These are phyloP conservation scores for Cololabis saira DNA, from an alignment of 2,113 vertebrate species.

Conservation along the genomic window DNA sequence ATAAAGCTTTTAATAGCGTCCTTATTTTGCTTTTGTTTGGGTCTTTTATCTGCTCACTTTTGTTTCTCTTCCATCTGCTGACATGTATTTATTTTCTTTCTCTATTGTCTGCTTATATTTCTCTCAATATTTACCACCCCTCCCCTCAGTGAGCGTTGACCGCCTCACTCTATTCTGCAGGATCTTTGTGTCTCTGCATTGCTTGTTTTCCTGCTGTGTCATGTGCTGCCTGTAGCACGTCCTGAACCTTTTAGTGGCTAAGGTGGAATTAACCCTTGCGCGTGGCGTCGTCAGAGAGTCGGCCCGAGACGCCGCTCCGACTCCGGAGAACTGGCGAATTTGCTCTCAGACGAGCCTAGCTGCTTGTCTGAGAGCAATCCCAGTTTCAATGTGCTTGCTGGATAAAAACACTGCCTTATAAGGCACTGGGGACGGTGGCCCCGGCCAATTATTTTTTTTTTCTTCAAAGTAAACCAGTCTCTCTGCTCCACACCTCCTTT, in stretches of 20 bases:
- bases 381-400: constrained; percentile 62
- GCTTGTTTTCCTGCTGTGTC: constrained; percentile 9
- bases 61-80: no score
- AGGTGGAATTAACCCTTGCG: constrained; percentile 12
- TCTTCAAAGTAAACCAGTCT: constrained; percentile 72
- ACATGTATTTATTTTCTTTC: no score
- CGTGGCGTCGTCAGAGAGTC: constrained; percentile 30
- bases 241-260: not conserved
- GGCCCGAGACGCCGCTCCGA: constrained; percentile 43
- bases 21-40: no score
- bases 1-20: no score
- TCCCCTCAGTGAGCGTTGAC: not conserved
- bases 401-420: constrained; percentile 86
- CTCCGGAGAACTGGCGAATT: constrained; percentile 55
- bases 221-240: not conserved
- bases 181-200: no score
- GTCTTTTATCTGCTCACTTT: no score
- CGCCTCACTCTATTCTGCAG: not conserved
- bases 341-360: constrained; percentile 56
- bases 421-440: constrained; percentile 81
- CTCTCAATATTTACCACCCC: not conserved
- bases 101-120: no score
- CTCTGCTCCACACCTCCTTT: constrained; percentile 71
- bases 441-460: constrained; percentile 60
- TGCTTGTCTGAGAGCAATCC: constrained; percentile 41